A percentile compares a stretch with the other conserved stretches of the same genome.
These are phyloP conservation scores for Hypercompe scribonia DNA, from an alignment of 2,888 invertebrate genomes.

Conservation along the genomic window DNA sequence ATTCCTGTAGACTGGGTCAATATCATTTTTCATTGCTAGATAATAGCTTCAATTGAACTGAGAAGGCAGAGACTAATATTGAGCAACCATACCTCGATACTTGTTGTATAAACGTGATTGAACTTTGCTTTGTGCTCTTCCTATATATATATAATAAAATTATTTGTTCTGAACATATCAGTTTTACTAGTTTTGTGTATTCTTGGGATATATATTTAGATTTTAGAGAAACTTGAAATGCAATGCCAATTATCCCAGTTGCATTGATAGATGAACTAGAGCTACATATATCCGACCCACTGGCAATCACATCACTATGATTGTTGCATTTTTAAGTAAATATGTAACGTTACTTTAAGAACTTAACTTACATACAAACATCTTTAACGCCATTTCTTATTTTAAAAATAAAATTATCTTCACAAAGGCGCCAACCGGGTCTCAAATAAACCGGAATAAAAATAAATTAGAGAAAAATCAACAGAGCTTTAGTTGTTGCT, in stretches of 20 bases:
- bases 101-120: constrained; percentile 10
- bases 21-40: constrained; percentile 29
- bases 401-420: constrained; percentile 7
- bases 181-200: not conserved
- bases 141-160: not conserved
- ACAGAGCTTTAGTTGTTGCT: constrained; percentile 39
- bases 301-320: not conserved
- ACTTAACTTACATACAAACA: not conserved
- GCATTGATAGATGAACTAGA: not conserved
- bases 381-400: not conserved
- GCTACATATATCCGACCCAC: not conserved
- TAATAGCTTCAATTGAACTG: constrained; percentile 21
- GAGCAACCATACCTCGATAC: constrained; percentile 12
- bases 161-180: not conserved
- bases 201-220: not conserved
- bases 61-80: constrained; percentile 18
- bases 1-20: constrained; percentile 30
- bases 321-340: not conserved
- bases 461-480: constrained; percentile 43
- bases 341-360: not conserved
- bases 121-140: constrained; percentile 12
- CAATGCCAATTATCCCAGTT: not conserved
- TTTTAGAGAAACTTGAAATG: not conserved
- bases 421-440: constrained; percentile 2
- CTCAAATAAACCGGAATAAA: constrained; percentile 11